Conservation (phyloP, 2,797 vertebrate species). For the Pyrocephalus nanus region DNA sequence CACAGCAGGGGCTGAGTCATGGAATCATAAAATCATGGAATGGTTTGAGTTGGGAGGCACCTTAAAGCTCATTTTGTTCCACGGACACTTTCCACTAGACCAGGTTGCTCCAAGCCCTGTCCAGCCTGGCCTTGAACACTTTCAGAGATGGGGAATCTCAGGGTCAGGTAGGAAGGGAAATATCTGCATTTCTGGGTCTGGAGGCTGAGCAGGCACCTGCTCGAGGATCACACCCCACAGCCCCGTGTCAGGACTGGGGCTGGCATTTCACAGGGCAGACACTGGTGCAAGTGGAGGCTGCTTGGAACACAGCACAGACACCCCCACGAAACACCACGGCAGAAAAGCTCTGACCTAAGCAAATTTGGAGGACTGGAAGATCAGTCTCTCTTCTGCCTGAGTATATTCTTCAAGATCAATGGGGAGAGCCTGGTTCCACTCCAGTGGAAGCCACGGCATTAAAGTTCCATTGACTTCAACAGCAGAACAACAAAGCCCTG, state of each 20-base stretch:
- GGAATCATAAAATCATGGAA: not conserved
- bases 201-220: not conserved
- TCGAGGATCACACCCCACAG: not conserved
- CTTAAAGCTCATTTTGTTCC: not conserved
- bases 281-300: not conserved
- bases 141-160: not conserved
- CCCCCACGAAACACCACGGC: not conserved
- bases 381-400: not conserved
- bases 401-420: not conserved
- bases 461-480: not conserved
- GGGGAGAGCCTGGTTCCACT: not conserved
- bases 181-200: not conserved
- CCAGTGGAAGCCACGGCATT: not conserved
- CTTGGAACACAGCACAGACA: not conserved
- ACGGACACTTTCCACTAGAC: not conserved
- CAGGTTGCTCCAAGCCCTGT: not conserved
- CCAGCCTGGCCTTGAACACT: not conserved
- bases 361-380: not conserved
- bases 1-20: not conserved
- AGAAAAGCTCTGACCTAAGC: not conserved
- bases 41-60: not conserved
- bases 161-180: not conserved
- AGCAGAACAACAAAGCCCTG: not conserved
- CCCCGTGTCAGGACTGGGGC: rapidly evolving
- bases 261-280: not conserved